phyloP scores from a whole-genome alignment of 2,797 vertebrate genomes.

The Taenioides sp. region DNA sequence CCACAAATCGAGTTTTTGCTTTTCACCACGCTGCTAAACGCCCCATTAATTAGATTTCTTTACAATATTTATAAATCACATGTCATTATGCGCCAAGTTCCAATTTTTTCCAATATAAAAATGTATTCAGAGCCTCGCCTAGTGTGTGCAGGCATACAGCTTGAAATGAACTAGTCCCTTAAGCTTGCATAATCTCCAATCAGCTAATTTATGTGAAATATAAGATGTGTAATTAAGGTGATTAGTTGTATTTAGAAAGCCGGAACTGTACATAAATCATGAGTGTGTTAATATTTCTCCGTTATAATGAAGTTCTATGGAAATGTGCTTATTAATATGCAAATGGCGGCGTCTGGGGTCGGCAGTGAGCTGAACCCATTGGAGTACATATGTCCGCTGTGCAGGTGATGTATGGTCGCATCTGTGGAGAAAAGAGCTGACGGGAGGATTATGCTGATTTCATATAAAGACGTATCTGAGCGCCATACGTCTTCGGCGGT shows the following conservation, averaged over 20 bases:
- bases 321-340: constrained; percentile 46
- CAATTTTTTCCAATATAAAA: not conserved
- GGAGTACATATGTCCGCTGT: constrained; percentile 16
- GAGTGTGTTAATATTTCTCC: constrained; percentile 28
- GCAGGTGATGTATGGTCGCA: constrained; percentile 25
- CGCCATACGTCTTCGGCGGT: not conserved
- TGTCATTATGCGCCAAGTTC: not conserved
- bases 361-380: constrained; percentile 23
- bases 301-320: constrained; percentile 28
- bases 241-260: constrained; percentile 41
- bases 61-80: constrained; percentile 7
- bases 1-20: not conserved
- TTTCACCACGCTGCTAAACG: not conserved
- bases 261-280: constrained; percentile 40
- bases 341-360: constrained; percentile 35
- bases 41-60: constrained; percentile 5
- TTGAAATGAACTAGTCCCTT: constrained; percentile 26
- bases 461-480: not conserved
- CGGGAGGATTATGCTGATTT: constrained; percentile 8
- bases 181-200: constrained; percentile 21
- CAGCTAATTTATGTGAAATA: constrained; percentile 22
- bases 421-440: constrained; percentile 12
- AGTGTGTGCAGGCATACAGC: constrained; percentile 3
- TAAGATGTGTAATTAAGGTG: constrained; percentile 33
- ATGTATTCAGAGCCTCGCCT: constrained; percentile 1